A percentile compares a stretch with the other conserved stretches of the same genome.
Evolutionary conservation across 1,140 invertebrate genomes (phyloP).

Genomic region (Hylaeus volcanicus): DNA sequence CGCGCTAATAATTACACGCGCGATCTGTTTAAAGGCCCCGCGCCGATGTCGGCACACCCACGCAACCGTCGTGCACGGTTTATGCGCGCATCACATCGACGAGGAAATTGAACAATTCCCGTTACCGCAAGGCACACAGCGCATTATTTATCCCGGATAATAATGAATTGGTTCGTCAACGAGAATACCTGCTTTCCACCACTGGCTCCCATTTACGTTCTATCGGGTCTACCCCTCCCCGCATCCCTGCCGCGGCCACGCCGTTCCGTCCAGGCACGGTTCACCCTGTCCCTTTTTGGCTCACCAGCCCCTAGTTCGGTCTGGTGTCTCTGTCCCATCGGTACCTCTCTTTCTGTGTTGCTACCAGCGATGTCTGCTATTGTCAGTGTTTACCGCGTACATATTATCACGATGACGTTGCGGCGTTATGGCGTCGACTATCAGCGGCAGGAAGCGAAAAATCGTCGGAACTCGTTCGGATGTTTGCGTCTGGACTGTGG

Average conservation of each 20-base stretch:
- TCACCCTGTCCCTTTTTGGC: not conserved
- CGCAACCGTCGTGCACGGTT: conserved; percentile 8
- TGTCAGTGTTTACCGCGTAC: conserved; percentile 49
- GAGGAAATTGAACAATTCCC: conserved; percentile 59
- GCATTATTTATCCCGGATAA: conserved; percentile 60
- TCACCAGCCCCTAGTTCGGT: too few relatives aligned
- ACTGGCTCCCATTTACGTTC: conserved; percentile 26
- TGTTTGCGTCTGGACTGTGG: conserved; percentile 36
- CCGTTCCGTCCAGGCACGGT: not conserved
- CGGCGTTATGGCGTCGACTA: conserved; percentile 43
- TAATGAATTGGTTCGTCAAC: conserved; percentile 61
- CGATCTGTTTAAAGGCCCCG: conserved; percentile 46
- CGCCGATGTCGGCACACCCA: not conserved
- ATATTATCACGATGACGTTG: conserved; percentile 51
- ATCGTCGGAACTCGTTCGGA: not conserved
- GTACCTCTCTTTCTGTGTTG: not conserved
- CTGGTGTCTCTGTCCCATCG: not conserved
- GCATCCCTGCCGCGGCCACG: not conserved
- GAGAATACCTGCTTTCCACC: conserved; percentile 44
- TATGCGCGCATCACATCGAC: conserved; percentile 48
- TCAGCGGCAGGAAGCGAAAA: conserved; percentile 21
- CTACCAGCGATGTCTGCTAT: conserved; percentile 17
- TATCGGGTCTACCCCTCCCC: not conserved
- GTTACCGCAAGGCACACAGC: conserved; percentile 58
- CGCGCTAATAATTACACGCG: conserved; percentile 46